phyloP scores from a whole-genome alignment of 2,888 invertebrate genomes.

The Fragum fragum region DNA sequence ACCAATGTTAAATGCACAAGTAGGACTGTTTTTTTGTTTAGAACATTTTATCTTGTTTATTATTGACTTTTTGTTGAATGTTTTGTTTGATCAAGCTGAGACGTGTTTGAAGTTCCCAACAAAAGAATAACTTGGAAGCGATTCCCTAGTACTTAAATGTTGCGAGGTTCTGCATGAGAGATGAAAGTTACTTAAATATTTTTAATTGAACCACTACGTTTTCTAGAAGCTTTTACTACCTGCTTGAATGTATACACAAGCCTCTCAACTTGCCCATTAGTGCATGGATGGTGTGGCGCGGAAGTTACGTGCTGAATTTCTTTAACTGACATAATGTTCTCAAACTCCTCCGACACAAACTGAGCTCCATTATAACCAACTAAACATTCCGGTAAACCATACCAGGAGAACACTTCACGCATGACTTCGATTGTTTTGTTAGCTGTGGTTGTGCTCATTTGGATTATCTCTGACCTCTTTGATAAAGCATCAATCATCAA shows the following conservation, averaged over 20 bases:
- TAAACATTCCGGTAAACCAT: conserved; percentile 56
- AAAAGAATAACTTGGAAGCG: conserved; percentile 12
- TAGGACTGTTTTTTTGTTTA: neutral
- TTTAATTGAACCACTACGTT: conserved; percentile 10
- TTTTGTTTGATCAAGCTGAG: conserved; percentile 28
- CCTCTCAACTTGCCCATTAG: conserved; percentile 66
- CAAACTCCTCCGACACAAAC: conserved; percentile 62
- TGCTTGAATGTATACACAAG: conserved; percentile 68
- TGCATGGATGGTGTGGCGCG: conserved; percentile 66
- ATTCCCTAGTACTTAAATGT: conserved; percentile 11
- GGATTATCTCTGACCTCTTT: conserved; percentile 86
- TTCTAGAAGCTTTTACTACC: conserved; percentile 42
- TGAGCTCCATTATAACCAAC: conserved; percentile 66
- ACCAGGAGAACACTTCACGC: conserved; percentile 57
- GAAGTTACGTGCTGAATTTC: conserved; percentile 57
- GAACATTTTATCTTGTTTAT: conserved; percentile 26
- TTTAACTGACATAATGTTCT: conserved; percentile 54
- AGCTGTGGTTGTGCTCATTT: conserved; percentile 55
- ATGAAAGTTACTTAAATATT: conserved; percentile 24
- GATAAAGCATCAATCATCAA: conserved; percentile 86
- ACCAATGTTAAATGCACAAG: conserved; percentile 27
- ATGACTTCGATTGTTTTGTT: conserved; percentile 55
- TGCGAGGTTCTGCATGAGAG: conserved; percentile 21
- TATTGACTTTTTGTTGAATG: neutral
- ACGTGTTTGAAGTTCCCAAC: conserved; percentile 5